These are phyloP conservation scores for Malurus melanocephalus DNA, from an alignment of 2,113 vertebrate species.

Conservation along the genomic window DNA sequence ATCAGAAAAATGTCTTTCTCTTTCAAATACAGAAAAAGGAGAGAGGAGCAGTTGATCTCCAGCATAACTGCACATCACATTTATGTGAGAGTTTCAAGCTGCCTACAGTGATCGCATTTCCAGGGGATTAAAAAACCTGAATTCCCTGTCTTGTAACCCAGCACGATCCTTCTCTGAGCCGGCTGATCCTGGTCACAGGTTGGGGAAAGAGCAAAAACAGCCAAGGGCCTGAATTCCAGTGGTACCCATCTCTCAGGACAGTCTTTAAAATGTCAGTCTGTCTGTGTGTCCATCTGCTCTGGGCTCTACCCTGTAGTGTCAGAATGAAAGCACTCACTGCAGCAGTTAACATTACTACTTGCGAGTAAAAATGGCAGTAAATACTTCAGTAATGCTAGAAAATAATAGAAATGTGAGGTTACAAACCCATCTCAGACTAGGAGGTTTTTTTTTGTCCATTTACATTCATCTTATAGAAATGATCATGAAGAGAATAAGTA, in stretches of 20 bases:
- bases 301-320: background rate
- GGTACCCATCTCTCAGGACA: background rate
- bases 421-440: background rate
- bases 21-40: background rate
- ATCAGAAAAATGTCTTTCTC: background rate
- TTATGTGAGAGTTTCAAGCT: background rate
- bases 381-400: background rate
- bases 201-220: background rate
- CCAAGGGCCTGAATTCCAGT: background rate
- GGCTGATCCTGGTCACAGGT: background rate
- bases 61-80: background rate
- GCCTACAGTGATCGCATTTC: fast-evolving
- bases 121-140: background rate
- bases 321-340: fast-evolving
- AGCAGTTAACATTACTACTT: background rate
- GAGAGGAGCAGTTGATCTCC: too few relatives aligned
- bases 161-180: background rate
- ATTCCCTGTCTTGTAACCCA: background rate
- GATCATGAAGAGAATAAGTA: background rate
- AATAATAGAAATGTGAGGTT: background rate
- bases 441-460: background rate
- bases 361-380: background rate
- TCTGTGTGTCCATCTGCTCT: background rate
- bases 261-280: background rate
- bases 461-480: background rate